Percentiles rank a stretch among this genome's conserved stretches.
These are phyloP conservation scores for Clostera curtula DNA, from an alignment of 2,888 invertebrate genomes.

Conservation along the genomic window DNA sequence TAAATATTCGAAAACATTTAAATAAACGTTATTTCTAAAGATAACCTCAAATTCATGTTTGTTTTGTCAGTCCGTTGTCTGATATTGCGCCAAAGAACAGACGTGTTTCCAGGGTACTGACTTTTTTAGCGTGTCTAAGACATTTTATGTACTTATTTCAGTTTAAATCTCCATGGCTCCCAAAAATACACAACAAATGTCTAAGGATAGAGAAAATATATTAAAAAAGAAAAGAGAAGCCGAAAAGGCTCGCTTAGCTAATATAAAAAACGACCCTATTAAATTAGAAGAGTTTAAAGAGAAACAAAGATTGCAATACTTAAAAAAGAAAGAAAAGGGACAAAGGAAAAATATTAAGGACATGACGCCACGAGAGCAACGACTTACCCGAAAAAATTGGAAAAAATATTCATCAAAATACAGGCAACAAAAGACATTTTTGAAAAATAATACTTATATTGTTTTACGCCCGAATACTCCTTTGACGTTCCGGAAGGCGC, in stretches of 20 bases:
- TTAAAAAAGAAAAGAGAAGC: conserved; percentile 16
- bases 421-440: conserved; percentile 11
- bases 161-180: conserved; percentile 9
- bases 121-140: conserved; percentile 7
- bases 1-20: conserved; percentile 9
- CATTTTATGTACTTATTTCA: conserved; percentile 15
- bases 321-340: conserved; percentile 14
- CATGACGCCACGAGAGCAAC: conserved; percentile 10
- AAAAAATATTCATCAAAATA: conserved; percentile 15
- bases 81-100: conserved; percentile 15
- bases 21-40: conserved; percentile 11
- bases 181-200: conserved; percentile 8
- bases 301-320: conserved; percentile 10
- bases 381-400: conserved; percentile 13
- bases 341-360: conserved; percentile 10
- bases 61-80: conserved; percentile 18
- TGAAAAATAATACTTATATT: conserved; percentile 12
- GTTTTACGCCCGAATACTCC: conserved; percentile 15
- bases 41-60: conserved; percentile 17
- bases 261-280: conserved; percentile 17
- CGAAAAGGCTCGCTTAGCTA: conserved; percentile 16
- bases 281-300: conserved; percentile 15
- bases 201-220: conserved; percentile 9
- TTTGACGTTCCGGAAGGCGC: too few relatives aligned
- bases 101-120: conserved; percentile 12